Base-by-base conservation (phyloP, 2,888 invertebrate species). In the Idaea dimidiata region DNA sequence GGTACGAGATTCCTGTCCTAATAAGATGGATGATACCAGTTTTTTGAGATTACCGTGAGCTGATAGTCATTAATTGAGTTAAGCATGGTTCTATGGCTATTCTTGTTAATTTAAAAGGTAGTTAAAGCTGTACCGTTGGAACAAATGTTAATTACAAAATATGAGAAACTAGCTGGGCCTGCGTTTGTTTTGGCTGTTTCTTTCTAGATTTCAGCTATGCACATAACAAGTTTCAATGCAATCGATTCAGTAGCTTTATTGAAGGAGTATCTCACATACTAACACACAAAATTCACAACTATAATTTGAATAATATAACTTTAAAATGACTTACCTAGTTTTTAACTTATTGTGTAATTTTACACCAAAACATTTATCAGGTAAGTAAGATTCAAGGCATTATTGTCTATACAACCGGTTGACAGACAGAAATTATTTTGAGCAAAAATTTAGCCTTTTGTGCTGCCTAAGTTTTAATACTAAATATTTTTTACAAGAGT, bases 11-110 rank as follows among this genome's bases (percentile, higher is more conserved):
- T 59, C 59, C 55, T 57, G 62, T 61, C 62, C 64, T 60, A 63
- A 60, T 62, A 62, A 62, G 60, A 62, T 62, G 63, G 58, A 59
- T 53, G 24, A 60, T 59, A 66, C 62, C 58, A 58, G 65, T 60
- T 59, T 17, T 53, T 18, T 56, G 0, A 56, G 43, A 43, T 43
- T 14, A 43, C 43, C 43, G 43, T 43, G 43, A 43, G 43, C 8
- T 43, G 43, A 43, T 43, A 43, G 43, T 14, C 43, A 43, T 43
- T 43, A 10, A 43, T 43, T 43, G 43, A 43, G 43, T 43, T 43
- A 43, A 14, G 43, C 14, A 43, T 43, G 43, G 43, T 43, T 43
- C 43, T 43, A 43, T 43, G 43, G 14, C 43, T 43, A 43, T 43
- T 6, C 43, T 43, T 43, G 43, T 43, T 43, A 14, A 43, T 43